A percentile compares a stretch with the other conserved stretches of the same genome.
These are phyloP conservation scores for Tridacna crocea DNA, from an alignment of 2,888 invertebrate species.

Conservation along the genomic window DNA sequence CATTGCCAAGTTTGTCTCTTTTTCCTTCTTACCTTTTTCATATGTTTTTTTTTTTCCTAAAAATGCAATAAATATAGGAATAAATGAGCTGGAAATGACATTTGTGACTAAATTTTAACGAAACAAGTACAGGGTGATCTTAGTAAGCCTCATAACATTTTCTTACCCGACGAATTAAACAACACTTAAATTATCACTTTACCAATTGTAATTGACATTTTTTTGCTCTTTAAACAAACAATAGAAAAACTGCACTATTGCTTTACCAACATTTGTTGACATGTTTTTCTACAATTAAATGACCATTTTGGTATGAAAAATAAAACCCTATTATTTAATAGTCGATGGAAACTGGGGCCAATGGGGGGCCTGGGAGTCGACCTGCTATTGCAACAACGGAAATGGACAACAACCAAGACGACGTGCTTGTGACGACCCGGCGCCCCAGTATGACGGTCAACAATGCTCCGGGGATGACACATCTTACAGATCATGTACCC, in stretches of 20 bases:
- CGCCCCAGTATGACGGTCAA: conserved; percentile 39
- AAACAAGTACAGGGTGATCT: not conserved
- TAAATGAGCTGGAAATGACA: not conserved
- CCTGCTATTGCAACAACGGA: conserved; percentile 22
- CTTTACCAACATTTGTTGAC: too few species aligned
- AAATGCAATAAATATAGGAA: not conserved
- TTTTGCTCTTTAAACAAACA: too few species aligned
- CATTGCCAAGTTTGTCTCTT: conserved; percentile 49
- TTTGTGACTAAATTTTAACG: not conserved
- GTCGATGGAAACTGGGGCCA: conserved; percentile 55
- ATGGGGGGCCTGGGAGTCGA: conserved; percentile 44
- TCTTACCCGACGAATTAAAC: not conserved
- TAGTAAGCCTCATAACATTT: not conserved
- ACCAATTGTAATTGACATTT: too few species aligned
- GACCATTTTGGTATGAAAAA: too few species aligned
- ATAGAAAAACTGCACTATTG: too few species aligned
- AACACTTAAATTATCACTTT: too few species aligned
- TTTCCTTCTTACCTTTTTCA: not conserved
- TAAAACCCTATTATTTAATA: conserved; percentile 13
- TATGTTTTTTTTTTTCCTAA: not conserved
- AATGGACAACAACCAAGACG: conserved; percentile 45
- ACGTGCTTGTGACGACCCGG: conserved; percentile 48
- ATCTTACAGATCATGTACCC: conserved; percentile 40
- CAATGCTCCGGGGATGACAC: conserved; percentile 34
- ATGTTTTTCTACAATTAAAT: too few species aligned